These are phyloP conservation scores for Dendrolimus houi DNA, from an alignment of 2,888 invertebrate genomes.

Conservation along the genomic window DNA sequence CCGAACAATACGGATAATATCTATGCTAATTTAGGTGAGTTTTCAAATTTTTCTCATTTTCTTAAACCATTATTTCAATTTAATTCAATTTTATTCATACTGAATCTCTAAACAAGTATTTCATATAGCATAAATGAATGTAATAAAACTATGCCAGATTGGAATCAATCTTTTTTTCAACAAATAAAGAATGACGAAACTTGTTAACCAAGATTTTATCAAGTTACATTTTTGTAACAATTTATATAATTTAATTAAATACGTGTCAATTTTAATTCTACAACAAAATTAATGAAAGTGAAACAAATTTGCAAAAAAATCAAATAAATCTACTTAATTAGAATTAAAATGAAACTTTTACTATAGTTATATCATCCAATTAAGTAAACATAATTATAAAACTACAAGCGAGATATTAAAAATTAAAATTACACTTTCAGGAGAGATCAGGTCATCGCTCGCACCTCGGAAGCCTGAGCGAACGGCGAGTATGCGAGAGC, in stretches of 20 bases:
- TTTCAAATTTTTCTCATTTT: conserved; percentile 5
- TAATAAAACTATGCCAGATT: no score
- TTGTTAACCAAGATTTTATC: neutral
- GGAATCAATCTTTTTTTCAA: no score
- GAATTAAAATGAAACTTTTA: neutral
- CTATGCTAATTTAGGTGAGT: conserved; percentile 88
- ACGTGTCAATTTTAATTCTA: neutral
- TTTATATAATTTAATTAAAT: neutral
- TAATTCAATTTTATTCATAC: neutral
- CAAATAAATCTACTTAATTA: neutral
- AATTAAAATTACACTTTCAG: conserved; percentile 48
- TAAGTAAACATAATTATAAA: neutral
- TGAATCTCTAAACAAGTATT: no score
- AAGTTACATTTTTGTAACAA: neutral
- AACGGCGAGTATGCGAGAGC: conserved; percentile 90
- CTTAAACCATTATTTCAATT: neutral
- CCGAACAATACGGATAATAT: conserved; percentile 74
- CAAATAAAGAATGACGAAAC: no score
- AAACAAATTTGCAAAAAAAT: neutral
- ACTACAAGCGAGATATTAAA: neutral
- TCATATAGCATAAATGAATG: no score
- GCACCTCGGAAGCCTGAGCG: conserved; percentile 90
- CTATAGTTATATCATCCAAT: neutral
- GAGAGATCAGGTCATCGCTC: conserved; percentile 88
- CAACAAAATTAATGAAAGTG: neutral